A percentile compares a stretch with the other conserved stretches of the same genome.
phyloP scores from a whole-genome alignment of 2,113 vertebrate genomes.

The Columba livia region DNA sequence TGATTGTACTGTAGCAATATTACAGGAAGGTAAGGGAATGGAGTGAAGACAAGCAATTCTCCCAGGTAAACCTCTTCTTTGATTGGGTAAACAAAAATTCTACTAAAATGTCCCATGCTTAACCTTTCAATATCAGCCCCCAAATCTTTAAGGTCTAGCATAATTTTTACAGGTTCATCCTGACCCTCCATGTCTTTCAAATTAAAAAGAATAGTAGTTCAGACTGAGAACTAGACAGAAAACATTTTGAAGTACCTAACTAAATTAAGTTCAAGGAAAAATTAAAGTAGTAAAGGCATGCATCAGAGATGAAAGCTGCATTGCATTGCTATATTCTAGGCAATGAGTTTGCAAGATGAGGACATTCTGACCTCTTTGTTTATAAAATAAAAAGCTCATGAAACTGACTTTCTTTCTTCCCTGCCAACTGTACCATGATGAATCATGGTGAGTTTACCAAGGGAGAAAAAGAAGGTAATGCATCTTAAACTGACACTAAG shows the following conservation, averaged over 20 bases:
- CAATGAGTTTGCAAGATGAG: background rate
- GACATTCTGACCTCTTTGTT: background rate
- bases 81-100: background rate
- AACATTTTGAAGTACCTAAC: background rate
- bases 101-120: background rate
- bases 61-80: background rate
- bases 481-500: background rate
- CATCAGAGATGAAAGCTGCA: background rate
- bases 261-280: background rate
- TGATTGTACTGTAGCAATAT: accelerated
- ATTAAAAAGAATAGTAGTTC: background rate
- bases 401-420: background rate
- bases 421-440: background rate
- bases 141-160: accelerated
- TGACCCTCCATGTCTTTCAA: background rate
- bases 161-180: background rate
- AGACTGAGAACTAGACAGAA: background rate
- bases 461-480: background rate
- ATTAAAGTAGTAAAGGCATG: background rate
- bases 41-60: background rate
- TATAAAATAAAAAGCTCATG: background rate
- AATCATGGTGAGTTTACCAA: background rate
- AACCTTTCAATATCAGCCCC: background rate
- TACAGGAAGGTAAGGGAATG: background rate
- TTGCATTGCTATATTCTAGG: background rate